Percentiles rank a stretch among this genome's conserved stretches.
Conservation (phyloP, 2,888 invertebrate species). For the Tipula confusa region DNA sequence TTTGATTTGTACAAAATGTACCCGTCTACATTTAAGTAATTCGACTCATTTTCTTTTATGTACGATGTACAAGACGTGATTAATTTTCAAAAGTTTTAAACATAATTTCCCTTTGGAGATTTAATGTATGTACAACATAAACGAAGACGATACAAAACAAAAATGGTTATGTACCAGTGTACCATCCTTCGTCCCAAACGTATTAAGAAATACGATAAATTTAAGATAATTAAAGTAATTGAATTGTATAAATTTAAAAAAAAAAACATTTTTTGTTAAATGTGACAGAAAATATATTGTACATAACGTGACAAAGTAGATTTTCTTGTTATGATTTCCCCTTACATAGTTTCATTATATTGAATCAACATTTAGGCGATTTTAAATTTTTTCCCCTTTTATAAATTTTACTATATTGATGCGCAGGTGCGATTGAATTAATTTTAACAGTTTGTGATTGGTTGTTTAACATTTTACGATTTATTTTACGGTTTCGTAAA, state of each 20-base stretch:
- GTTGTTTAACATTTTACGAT: neutral
- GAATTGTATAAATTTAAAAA: neutral
- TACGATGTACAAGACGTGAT: neutral
- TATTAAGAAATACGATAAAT: neutral
- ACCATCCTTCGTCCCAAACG: neutral
- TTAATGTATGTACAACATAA: neutral
- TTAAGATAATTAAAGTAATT: neutral
- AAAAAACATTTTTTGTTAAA: neutral
- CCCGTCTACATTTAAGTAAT: neutral
- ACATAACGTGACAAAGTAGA: neutral
- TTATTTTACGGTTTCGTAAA: neutral
- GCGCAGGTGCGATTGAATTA: neutral
- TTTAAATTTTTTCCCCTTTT: neutral
- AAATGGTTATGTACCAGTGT: too few relatives aligned
- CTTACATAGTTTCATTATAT: too few relatives aligned
- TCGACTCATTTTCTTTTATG: neutral
- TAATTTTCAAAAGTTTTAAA: neutral
- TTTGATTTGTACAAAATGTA: neutral
- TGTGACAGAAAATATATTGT: neutral
- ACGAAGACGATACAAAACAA: neutral
- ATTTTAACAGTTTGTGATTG: neutral
- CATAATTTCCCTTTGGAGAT: neutral
- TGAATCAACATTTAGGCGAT: neutral
- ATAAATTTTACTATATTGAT: neutral
- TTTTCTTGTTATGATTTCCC: neutral